Percentiles rank a stretch among this genome's conserved stretches.
Evolutionary conservation across 2,797 vertebrate species (phyloP).

Genomic region (Catostomus latipinnis): DNA sequence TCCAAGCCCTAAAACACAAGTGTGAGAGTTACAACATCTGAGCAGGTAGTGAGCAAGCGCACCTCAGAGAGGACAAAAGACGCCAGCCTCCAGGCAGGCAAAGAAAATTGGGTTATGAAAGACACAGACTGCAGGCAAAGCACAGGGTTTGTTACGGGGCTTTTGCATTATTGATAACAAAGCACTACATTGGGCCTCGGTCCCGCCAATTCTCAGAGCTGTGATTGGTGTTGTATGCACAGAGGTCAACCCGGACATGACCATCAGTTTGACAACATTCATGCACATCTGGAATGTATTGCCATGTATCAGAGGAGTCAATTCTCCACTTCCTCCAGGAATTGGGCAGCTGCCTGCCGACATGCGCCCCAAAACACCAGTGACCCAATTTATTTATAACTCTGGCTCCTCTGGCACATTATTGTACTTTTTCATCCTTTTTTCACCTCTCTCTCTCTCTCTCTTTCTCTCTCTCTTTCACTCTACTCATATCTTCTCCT

Average conservation of each 20-base stretch:
- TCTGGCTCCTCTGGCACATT: not conserved
- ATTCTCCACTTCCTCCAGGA: conserved; percentile 25
- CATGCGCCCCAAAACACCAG: conserved; percentile 3
- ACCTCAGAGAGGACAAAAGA: conserved; percentile 13
- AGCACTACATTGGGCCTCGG: conserved; percentile 11
- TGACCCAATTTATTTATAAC: conserved; percentile 1
- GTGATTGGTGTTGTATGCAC: conserved; percentile 22
- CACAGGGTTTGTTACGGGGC: not conserved
- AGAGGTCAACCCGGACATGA: conserved; percentile 26
- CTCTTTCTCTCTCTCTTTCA: too few species aligned
- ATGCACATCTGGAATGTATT: conserved; percentile 51
- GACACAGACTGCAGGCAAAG: not conserved
- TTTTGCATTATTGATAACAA: conserved; percentile 40
- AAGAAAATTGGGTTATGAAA: conserved; percentile 34
- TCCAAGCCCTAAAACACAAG: not conserved
- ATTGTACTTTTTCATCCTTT: not conserved
- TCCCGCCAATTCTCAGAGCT: conserved; percentile 6
- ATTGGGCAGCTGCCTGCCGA: conserved; percentile 29
- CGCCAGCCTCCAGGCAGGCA: conserved; percentile 8
- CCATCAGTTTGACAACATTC: conserved; percentile 15
- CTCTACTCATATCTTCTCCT: too few species aligned
- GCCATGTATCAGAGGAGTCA: conserved; percentile 18
- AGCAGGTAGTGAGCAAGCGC: not conserved
- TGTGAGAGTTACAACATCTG: not conserved
- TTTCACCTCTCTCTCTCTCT: not conserved